Base-by-base conservation (phyloP, 2,888 invertebrate genomes). In the Nomada flava region DNA sequence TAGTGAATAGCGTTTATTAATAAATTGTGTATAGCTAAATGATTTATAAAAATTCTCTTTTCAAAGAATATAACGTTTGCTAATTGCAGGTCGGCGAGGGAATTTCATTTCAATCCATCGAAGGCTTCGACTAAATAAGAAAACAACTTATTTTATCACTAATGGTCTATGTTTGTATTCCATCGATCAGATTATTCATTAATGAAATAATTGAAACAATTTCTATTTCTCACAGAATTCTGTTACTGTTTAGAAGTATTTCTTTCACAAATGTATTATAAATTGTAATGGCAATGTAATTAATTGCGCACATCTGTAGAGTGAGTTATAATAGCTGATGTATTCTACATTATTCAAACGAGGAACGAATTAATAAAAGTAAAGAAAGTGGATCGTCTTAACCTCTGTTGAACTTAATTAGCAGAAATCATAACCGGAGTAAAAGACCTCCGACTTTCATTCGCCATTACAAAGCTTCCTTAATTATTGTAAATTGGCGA, bases 361-460 rank as follows among this genome's bases (percentile, higher is more conserved):
- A 36, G 18, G 10, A 26, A 64, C 20, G 13, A 20, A 10, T 62
- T 20, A 9, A 3, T 11, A 18, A 73, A 26, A 18, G 9, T 71
- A 62, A 57, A 57, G 50, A 71, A 64, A 64, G 63, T 42, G 47
- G 13, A 63, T 63, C 18, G 10, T 50, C 15, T 57, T 62, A 23
- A 23, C 13, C 44, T 20, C 1, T 23, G 63, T 42, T 57, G 50
- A 47, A 63, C 13, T 62, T 64, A 71, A 63, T 71, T 76, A 71
- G 13, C 67, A 67, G 44, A 75, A 75, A 75, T 75, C 44, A 2
- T 60, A 68, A 59, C 26, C 13, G n/a, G 10, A 20, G 52, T 62
- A 62, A 75, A 42, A 75, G 52, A 62, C 29, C 62, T 5, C 20
- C 18, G 10, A 20, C 20, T 53, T 62, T 42, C 15, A 29, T 62